Evolutionary conservation across 1,140 invertebrate genomes (phyloP), one percentile per base, ranked within the genome.

Genomic region (Neodiprion virginianus): DNA sequence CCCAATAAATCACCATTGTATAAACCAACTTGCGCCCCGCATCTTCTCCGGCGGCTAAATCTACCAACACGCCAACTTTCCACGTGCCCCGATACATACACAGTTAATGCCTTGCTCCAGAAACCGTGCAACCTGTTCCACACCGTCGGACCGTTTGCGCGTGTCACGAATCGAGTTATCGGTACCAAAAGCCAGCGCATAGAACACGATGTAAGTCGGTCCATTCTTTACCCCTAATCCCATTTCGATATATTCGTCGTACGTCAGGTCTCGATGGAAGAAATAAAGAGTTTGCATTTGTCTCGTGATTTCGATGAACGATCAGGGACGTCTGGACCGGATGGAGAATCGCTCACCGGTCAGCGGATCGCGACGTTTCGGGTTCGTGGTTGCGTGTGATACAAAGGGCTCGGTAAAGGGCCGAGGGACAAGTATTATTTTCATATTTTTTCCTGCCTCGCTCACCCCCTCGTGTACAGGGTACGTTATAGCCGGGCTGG

Each of bases 1-100:
- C 71, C 77, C 77, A 78, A 81, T 82, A 82, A 81, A 82, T 82
- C 81, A 81, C 75, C 73, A 75, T 76, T 79, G 71, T 77, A 74
- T 79, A 73, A 81, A 72, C 12, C 67, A 21, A 69, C 67, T 40
- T 21, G 8, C 40, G 8, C 67, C 11, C 17, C 67, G 67, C 21
- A 69, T 7, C 40, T 47, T 69, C 21, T 69, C 4, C 7, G 12
- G 17, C 1, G 61, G 12, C 17, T 21, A 7, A 65, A 14, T 21
- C 1, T 65, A 14, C 61, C 61, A 65, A 14, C 61, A 65, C 12
- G 12, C 12, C 17, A 65, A 65, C 17, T 14, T 65, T 14, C 61
- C 61, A 14, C 17, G 61, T 65, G 17, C 61, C 4, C 61, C 7
- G 4, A 65, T 65, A 65, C 61, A 40, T 40, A 40, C 28, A 40